Conservation (phyloP, 2,797 vertebrate genomes). For the Otolemur crassicaudatus region DNA sequence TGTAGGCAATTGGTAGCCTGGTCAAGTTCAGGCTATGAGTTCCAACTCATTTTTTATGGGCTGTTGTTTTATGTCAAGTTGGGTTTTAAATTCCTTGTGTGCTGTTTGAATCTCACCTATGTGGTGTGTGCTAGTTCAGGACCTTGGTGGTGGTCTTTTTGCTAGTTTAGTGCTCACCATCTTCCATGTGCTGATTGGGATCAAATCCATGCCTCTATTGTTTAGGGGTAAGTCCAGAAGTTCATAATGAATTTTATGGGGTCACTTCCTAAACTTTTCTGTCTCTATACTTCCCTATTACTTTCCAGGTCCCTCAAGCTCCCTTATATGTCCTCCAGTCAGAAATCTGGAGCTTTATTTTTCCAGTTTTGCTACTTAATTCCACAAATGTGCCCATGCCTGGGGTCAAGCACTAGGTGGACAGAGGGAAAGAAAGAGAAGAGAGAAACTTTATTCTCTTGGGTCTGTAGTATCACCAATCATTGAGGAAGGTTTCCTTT, state of each 20-base stretch:
- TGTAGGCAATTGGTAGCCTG: not conserved
- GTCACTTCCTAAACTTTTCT: not conserved
- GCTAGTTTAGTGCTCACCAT: not conserved
- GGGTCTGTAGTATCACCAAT: not conserved
- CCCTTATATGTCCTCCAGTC: not conserved
- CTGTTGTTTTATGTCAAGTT: not conserved
- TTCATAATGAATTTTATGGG: not conserved
- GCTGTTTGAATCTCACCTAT: not conserved
- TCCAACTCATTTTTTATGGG: not conserved
- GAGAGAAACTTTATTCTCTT: not conserved
- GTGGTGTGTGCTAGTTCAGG: not conserved
- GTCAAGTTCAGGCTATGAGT: not conserved
- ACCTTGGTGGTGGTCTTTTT: not conserved
- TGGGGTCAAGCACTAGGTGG: not conserved
- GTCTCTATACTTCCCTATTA: not conserved
- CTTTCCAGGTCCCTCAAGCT: not conserved
- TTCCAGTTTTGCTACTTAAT: not conserved
- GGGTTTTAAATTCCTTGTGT: slow-evolving; percentile 6
- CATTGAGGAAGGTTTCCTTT: not conserved
- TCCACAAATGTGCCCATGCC: not conserved
- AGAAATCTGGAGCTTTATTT: not conserved
- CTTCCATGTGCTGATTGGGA: not conserved
- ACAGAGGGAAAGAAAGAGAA: not conserved
- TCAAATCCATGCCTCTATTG: not conserved
- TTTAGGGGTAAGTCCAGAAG: not conserved